These are phyloP conservation scores for Peromyscus melanophrys DNA, from an alignment of 2,797 vertebrate genomes.

Conservation along the genomic window DNA sequence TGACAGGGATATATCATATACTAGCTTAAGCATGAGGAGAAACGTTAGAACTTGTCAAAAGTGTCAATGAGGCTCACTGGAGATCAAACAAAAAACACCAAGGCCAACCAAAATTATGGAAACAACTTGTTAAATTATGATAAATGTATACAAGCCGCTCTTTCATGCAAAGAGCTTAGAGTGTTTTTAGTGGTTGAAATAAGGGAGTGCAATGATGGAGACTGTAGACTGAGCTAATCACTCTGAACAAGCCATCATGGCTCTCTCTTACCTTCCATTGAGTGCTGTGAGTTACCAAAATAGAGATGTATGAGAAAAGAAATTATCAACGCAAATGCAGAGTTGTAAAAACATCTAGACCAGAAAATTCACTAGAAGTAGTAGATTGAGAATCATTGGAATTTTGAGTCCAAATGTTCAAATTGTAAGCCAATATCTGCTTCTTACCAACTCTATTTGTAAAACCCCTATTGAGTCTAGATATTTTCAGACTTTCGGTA, in stretches of 20 bases:
- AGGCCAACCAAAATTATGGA: slow-evolving; percentile 59
- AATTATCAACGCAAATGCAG: not conserved
- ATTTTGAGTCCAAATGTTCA: slow-evolving; percentile 24
- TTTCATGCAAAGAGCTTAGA: not conserved
- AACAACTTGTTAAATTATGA: slow-evolving; percentile 58
- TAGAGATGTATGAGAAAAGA: not conserved
- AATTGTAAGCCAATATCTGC: slow-evolving; percentile 38
- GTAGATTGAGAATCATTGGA: not conserved
- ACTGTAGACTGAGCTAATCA: not conserved
- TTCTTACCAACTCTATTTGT: slow-evolving; percentile 1
- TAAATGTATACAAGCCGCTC: not conserved
- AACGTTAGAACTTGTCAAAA: slow-evolving; percentile 69
- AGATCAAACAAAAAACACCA: slow-evolving; percentile 72
- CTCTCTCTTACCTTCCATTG: not conserved
- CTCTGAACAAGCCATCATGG: not conserved
- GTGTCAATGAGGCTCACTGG: slow-evolving; percentile 35
- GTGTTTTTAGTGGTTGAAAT: not conserved
- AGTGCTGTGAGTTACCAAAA: not conserved
- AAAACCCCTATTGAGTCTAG: slow-evolving; percentile 31
- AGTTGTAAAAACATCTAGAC: not conserved
- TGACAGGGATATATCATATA: not conserved
- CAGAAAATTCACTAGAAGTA: not conserved
- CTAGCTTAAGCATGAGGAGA: slow-evolving; percentile 57
- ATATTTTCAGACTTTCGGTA: slow-evolving; percentile 52
- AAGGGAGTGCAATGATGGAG: not conserved